Evolutionary conservation across 2,113 vertebrate species (phyloP), one percentile per base, ranked within the genome.

Genomic region (Xyliphius kryptos): DNA sequence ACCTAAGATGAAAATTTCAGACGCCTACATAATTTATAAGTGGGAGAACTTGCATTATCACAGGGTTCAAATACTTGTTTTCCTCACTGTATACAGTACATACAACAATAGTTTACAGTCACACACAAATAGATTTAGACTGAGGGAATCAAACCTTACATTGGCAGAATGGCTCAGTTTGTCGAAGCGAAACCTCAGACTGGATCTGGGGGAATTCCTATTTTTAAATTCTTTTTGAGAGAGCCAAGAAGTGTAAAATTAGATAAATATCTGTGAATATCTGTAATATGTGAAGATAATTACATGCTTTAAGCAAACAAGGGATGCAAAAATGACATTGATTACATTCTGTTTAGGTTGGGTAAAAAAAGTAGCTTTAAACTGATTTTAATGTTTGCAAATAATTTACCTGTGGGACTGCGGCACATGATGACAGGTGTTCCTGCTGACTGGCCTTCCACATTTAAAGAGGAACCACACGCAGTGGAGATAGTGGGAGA

Each of bases 151-250:
- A 4, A 38, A 82, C 50, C 91, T 81, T 69, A 97, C 95, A 63
- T 78, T 59, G 0, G 88, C 82, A 41, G 91, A 74, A 0, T 93
- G 91, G 76, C 89, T 91, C 81, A 95, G 78, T 75, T 92, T 95
- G 78, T 97, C 95, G 0, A 96, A 97, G 61, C 92, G 90, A 66
- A 97, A 96, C 81, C 93, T 97, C 76, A 97, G 88, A 81, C 90
- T 97, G 54, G 92, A 90, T 80, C 93, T 87, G 0, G 93, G 92
- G 14, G 94, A 97, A 73, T 87, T 93, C 72, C 88, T 96, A 82
- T 83, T 93, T 78, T 87, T 97, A 58, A 81, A 46, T 73, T 97
- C 95, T 96, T 76, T 70, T 68, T 66, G 36, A 17, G 41, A 41
- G 68, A 67, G 67, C 17, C 59, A 10, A 58, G 1, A 17, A 61